Base-by-base conservation (phyloP, 2,797 vertebrate species). In the Centropyge bicolor region DNA sequence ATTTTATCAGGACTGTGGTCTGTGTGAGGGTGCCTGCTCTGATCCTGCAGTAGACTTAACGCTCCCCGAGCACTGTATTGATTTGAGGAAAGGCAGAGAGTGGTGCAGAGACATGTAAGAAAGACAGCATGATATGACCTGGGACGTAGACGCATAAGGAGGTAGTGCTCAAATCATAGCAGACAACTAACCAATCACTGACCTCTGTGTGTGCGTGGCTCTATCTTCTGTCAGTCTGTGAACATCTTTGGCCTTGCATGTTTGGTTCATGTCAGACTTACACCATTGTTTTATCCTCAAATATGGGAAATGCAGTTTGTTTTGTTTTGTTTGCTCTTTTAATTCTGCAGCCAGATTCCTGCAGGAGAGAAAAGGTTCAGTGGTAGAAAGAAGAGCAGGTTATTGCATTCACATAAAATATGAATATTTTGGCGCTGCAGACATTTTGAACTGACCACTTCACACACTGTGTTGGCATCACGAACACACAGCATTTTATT, bases 1-100 rank as follows among this genome's bases (percentile, higher is more conserved):
- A 4, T 90, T 88, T 74, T 66, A 82, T 87, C 78, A 61, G 70
- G 60, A 75, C 19, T 71, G 24, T 31, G 57, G 54, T 46, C 48
- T 81, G 38, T 69, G 65, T 76, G 68, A 60, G 55, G 61, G 45
- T 11, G 35, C 52, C 54, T 20, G 60, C 52, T 77, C 59, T 81
- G 65, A 81, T 72, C 51, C 69, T 40, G 48, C 67, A 45, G 74
- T 41, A 40, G 57, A 52, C 55, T 83, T 62, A 73, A 79, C 77
- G 54, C 69, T 69, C 46, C 46, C 45, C 36, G 64, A 61, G 70
- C 64, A 60, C 24, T 14, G 54, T 88, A 80, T 87, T 65, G 85
- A 85, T 82, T 82, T 80, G 22, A 63, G 19, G 46, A 64, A 11
- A 63, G n/a, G 31, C 46, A 41, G 75, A 70, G 40, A 55, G 36